Evolutionary conservation across 2,797 vertebrate species (phyloP).

Genomic region (Bradypus variegatus): DNA sequence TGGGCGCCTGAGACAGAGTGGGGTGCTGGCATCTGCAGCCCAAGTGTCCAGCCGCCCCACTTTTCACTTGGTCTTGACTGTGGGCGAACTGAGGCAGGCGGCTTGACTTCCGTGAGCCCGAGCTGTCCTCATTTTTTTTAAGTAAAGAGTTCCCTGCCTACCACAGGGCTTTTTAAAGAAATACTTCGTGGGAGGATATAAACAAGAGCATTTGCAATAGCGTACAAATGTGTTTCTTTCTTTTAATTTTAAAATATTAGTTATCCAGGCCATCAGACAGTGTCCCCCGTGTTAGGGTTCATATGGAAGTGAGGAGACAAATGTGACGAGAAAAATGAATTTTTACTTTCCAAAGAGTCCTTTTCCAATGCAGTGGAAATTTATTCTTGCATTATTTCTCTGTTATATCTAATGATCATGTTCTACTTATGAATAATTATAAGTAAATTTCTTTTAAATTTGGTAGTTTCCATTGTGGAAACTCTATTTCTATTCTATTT

Average conservation of each 20-base stretch:
- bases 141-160: neutral
- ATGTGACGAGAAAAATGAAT: neutral
- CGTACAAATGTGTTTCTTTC: neutral
- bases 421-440: neutral
- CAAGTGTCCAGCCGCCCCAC: fast-evolving
- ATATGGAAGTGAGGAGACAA: neutral
- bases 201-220: neutral
- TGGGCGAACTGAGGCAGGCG: neutral
- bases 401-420: no score
- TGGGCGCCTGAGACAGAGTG: neutral
- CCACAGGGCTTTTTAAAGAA: neutral
- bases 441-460: neutral
- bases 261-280: neutral
- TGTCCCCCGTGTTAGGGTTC: neutral
- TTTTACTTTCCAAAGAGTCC: neutral
- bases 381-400: neutral
- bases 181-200: no score
- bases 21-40: neutral
- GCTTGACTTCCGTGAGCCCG: neutral
- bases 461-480: neutral
- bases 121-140: neutral
- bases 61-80: no score
- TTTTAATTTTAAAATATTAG: neutral
- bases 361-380: neutral
- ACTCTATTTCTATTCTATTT: no score